These are phyloP conservation scores for Leptodirus hochenwartii DNA, from an alignment of 2,888 invertebrate genomes.

Conservation along the genomic window DNA sequence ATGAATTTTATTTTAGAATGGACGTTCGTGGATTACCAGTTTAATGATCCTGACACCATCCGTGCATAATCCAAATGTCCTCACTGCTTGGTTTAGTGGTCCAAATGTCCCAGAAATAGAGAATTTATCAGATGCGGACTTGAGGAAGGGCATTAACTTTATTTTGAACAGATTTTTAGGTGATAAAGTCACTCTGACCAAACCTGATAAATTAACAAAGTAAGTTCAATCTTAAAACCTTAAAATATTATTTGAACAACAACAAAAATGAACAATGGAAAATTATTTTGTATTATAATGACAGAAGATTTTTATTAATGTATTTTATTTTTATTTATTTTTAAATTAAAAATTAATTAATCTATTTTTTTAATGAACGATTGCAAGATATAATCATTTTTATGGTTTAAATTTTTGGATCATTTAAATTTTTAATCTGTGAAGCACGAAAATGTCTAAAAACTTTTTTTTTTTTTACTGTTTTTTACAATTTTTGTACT, in stretches of 20 bases:
- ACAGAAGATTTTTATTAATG: too few relatives aligned
- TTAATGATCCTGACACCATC: constrained; percentile 42
- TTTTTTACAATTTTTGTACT: too few relatives aligned
- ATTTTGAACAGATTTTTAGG: constrained; percentile 34
- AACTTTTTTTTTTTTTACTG: too few relatives aligned
- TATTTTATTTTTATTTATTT: too few relatives aligned
- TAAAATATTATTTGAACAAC: constrained; percentile 3
- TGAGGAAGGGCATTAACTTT: constrained; percentile 29
- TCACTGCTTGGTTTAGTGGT: constrained; percentile 49
- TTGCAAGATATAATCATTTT: too few relatives aligned
- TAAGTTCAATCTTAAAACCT: constrained; percentile 10
- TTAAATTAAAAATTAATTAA: too few relatives aligned
- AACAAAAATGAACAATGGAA: not conserved
- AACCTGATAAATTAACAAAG: constrained; percentile 22
- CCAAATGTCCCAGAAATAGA: constrained; percentile 43
- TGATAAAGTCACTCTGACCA: constrained; percentile 27
- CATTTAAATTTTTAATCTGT: too few relatives aligned
- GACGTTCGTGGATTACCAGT: constrained; percentile 35
- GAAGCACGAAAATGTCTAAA: too few relatives aligned
- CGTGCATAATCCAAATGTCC: constrained; percentile 36
- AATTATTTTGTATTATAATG: too few relatives aligned
- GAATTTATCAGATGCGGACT: constrained; percentile 30
- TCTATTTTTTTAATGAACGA: too few relatives aligned
- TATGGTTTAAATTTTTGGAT: too few relatives aligned
- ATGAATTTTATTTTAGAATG: constrained; percentile 16